Evolutionary conservation across 2,888 invertebrate species (phyloP).

Genomic region (Carabus problematicus): DNA sequence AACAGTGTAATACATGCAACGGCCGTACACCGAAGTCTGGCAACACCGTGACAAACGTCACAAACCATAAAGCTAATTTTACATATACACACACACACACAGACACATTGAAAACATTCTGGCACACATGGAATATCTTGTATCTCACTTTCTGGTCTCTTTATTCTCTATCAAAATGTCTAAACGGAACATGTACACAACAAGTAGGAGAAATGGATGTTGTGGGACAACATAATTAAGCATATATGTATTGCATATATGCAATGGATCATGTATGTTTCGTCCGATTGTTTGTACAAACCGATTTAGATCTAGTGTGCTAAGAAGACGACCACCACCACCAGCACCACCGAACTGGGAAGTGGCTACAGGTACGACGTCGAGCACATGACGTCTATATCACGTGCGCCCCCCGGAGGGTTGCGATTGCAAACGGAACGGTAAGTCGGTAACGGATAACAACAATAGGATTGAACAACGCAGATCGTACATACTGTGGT

Average conservation of each 20-base stretch:
- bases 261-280: conserved; percentile 1
- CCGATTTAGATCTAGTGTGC: neutral
- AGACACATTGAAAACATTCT: conserved; percentile 12
- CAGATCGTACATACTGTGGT: conserved; percentile 32
- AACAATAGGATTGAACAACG: neutral
- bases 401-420: conserved; percentile 28
- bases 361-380: conserved; percentile 22
- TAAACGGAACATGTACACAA: too few relatives aligned
- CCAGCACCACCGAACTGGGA: neutral
- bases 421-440: neutral
- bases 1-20: conserved; percentile 2
- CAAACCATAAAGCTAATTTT: conserved; percentile 22
- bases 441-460: conserved; percentile 1
- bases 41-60: conserved; percentile 30
- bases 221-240: too few relatives aligned
- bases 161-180: too few relatives aligned
- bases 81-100: conserved; percentile 7
- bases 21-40: conserved; percentile 9
- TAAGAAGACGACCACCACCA: conserved; percentile 3
- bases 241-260: neutral
- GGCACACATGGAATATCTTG: conserved; percentile 11
- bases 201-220: too few relatives aligned
- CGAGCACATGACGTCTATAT: conserved; percentile 27
- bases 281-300: conserved; percentile 12
- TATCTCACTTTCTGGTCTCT: too few relatives aligned